These are phyloP conservation scores for Rhorus exstirpatorius DNA, from an alignment of 2,888 invertebrate genomes.

Conservation along the genomic window DNA sequence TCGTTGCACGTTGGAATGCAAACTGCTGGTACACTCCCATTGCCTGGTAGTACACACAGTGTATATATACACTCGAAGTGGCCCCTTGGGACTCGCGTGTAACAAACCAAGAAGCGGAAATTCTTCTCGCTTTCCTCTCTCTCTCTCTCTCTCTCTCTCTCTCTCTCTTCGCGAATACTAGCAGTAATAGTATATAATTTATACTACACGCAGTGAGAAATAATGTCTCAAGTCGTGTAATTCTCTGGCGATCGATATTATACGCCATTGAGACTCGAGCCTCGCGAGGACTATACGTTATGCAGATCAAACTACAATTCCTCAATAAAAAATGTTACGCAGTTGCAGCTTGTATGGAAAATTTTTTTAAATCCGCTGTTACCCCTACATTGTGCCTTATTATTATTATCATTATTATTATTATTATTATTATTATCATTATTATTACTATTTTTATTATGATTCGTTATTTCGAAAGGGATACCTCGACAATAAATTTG, in stretches of 20 bases:
- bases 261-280: not conserved
- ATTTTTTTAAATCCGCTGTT: not conserved
- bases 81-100: conserved; percentile 67
- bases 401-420: no score
- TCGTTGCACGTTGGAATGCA: conserved; percentile 68
- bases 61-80: conserved; percentile 48
- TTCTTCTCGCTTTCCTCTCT: conserved; percentile 61
- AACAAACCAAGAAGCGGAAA: conserved; percentile 68
- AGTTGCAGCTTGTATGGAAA: not conserved
- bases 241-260: conserved; percentile 54
- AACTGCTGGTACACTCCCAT: conserved; percentile 55
- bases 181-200: conserved; percentile 51
- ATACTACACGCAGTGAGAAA: conserved; percentile 59
- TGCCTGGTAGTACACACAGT: conserved; percentile 14
- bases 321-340: not conserved
- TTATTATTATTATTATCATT: no score
- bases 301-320: no score
- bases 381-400: no score
- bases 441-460: not conserved
- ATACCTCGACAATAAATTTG: not conserved
- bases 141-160: conserved; percentile 9
- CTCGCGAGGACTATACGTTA: not conserved
- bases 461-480: no score
- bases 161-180: conserved; percentile 42
- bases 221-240: conserved; percentile 62